phyloP scores from a whole-genome alignment of 2,797 vertebrate species.

The Anguilla marmorata region DNA sequence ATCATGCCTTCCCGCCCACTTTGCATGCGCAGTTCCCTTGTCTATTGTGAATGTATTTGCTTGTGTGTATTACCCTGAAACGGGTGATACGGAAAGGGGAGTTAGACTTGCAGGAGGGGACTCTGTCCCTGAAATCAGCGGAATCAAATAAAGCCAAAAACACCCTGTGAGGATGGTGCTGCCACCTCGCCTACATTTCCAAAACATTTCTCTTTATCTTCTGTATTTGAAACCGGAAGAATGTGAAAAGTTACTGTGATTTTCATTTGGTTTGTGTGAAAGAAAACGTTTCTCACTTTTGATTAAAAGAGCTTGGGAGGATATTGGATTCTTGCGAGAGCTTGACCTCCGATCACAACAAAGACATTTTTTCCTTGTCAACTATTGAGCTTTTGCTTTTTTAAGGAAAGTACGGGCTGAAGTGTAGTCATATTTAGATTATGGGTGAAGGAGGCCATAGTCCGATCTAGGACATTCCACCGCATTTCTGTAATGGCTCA shows the following conservation, averaged over 20 bases:
- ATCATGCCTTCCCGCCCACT: background rate
- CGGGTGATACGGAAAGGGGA: background rate
- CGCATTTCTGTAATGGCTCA: background rate
- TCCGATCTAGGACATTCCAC: background rate
- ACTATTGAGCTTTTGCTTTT: conserved; percentile 28
- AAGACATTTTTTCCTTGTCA: conserved; percentile 24
- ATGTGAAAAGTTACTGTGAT: conserved; percentile 26
- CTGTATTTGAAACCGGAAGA: conserved; percentile 26
- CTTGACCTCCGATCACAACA: conserved; percentile 22
- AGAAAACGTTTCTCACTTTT: conserved; percentile 34
- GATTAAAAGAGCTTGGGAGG: conserved; percentile 32
- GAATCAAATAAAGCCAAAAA: background rate
- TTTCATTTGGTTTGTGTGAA: conserved; percentile 31
- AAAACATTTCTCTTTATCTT: conserved; percentile 22
- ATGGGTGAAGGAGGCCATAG: conserved; percentile 3
- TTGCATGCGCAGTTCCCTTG: background rate
- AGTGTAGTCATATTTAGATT: conserved; percentile 17
- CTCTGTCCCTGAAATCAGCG: background rate
- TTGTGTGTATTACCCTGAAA: background rate
- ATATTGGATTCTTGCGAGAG: conserved; percentile 39
- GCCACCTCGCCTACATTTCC: background rate
- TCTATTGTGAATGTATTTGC: background rate
- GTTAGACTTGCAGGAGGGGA: background rate
- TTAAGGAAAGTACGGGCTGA: background rate
- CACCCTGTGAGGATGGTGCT: too few relatives aligned